Evolutionary conservation across 2,888 invertebrate species (phyloP), one percentile per base, ranked within the genome.

Genomic region (Apodemia hepburni): DNA sequence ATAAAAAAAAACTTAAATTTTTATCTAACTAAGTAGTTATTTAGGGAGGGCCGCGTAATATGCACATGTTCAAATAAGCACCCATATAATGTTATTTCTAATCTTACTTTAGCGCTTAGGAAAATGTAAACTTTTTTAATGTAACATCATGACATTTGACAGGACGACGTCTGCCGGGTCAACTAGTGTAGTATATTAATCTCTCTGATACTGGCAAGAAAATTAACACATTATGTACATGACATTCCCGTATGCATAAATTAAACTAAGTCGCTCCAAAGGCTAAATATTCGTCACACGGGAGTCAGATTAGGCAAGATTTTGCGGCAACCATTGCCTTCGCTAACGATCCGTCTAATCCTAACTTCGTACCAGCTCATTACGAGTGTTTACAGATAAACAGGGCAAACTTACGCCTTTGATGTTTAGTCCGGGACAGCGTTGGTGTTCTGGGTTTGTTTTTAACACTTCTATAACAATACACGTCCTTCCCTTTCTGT

Each of bases 391-490:
- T 84, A 27, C 45, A 57, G 80, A 80, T 78, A 60, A 60, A 61
- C 42, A 35, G 62, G 60, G 64, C 22, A 57, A 66, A 65, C 68
- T 69, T 67, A 70, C 69, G 69, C 47, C 70, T 69, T 67, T 70
- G 70, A 68, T 68, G 67, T 68, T 67, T 68, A 15, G 70, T 63
- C 51, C 61, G 64, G 49, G 63, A 62, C 61, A 68, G 63, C 59
- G 90, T 85, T 60, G 93, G 93, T 54, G 93, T 93, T 77, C 92
- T 93, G 15, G 93, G 93, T 75, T 93, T 93, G 63, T 86, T 88
- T 73, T 90, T 88, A 49, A 92, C 89, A 69, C 84, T 84, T 64
- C 82, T 81, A 70, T 91, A 87, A 75, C 90, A 92, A 65, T 92
- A 85, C 51, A 92, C 76, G 73, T 92, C 92, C 71, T 92, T 91